These are phyloP conservation scores for Tenthredo scrophulariae DNA, from an alignment of 2,888 invertebrate genomes.

Conservation along the genomic window DNA sequence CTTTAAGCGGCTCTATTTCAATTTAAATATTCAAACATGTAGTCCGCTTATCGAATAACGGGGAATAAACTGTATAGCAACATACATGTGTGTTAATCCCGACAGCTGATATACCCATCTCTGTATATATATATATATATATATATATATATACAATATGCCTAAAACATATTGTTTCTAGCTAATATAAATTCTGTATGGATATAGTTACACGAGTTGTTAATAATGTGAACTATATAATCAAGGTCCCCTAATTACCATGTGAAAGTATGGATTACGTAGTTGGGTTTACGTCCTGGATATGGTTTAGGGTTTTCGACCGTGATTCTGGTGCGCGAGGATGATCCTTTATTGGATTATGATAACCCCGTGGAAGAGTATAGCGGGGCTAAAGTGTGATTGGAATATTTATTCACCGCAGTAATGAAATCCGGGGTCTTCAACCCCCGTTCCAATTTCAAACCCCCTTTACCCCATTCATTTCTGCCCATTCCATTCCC, in stretches of 20 bases:
- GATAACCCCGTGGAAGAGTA: constrained; percentile 21
- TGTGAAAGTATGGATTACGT: constrained; percentile 42
- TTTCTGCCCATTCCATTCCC: constrained; percentile 11
- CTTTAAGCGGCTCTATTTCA: not conserved
- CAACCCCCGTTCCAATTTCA: not conserved
- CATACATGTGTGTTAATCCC: not conserved
- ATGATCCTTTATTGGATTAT: constrained; percentile 41
- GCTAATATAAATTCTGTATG: not conserved
- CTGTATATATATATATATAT: too few species aligned
- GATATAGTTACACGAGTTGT: constrained; percentile 12
- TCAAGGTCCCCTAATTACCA: constrained; percentile 35
- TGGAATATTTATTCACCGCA: constrained; percentile 46
- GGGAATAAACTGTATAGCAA: not conserved
- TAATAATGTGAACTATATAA: constrained; percentile 11
- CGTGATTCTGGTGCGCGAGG: constrained; percentile 19
- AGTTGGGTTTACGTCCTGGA: not conserved
- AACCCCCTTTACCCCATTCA: not conserved
- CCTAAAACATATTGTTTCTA: not conserved
- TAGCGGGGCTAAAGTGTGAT: constrained; percentile 9
- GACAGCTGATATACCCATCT: not conserved
- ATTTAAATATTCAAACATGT: not conserved
- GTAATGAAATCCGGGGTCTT: constrained; percentile 28
- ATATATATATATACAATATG: not conserved
- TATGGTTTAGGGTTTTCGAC: not conserved
- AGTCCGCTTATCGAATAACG: not conserved